These are phyloP conservation scores for Gonatopus flavifemur DNA, from an alignment of 1,140 invertebrate species.

Conservation along the genomic window DNA sequence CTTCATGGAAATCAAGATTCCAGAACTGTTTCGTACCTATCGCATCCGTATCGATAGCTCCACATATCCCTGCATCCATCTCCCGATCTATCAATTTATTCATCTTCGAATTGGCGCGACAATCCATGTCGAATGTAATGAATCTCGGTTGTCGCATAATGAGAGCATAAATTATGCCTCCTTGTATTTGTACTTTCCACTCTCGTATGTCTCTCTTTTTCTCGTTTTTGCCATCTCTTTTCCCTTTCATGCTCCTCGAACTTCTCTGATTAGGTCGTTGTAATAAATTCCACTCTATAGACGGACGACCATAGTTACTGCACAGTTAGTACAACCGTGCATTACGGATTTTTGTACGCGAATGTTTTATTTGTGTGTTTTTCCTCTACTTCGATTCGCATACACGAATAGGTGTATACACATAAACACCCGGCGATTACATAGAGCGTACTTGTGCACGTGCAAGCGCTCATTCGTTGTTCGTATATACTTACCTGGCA, in stretches of 20 bases:
- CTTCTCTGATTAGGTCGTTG: conserved; percentile 1
- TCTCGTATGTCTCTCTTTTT: not conserved
- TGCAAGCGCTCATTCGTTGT: conserved; percentile 21
- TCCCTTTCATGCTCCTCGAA: not conserved
- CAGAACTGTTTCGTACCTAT: not conserved
- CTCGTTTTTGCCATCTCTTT: not conserved
- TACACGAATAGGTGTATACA: too few species aligned
- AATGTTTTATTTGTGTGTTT: too few species aligned
- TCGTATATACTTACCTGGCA: conserved; percentile 52
- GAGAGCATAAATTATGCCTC: conserved; percentile 38
- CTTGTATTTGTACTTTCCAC: conserved; percentile 19
- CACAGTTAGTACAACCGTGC: too few species aligned
- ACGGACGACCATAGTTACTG: conserved; percentile 8
- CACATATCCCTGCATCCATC: conserved; percentile 11
- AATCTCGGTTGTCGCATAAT: conserved; percentile 37
- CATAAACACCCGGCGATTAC: too few species aligned
- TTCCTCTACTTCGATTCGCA: too few species aligned
- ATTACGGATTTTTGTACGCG: too few species aligned
- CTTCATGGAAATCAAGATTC: not conserved
- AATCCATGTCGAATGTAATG: conserved; percentile 32
- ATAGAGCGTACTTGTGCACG: conserved; percentile 12
- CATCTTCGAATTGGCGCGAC: conserved; percentile 31
- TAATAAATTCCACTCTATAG: conserved; percentile 20
- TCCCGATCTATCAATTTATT: conserved; percentile 15
- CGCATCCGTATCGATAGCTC: conserved; percentile 8